Base-by-base conservation (phyloP, 2,113 vertebrate genomes). In the Silurus glanis region DNA sequence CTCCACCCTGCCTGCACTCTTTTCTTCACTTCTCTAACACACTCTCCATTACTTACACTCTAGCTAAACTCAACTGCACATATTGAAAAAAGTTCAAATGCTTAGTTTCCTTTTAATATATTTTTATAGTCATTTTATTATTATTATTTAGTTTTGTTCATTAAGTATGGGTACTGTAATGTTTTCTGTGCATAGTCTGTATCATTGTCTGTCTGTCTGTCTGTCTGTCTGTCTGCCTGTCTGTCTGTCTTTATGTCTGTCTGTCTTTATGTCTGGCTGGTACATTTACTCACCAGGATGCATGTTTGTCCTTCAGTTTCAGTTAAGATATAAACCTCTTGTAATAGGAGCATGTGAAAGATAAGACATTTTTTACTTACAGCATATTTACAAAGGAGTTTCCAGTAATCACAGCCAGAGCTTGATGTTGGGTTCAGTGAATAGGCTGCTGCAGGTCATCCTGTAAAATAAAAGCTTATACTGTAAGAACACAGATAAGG, bases 281-380 rank as follows among this genome's bases (percentile, higher is more conserved):
- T 61, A 25, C 80, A 28, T 67, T 75, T 83, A 92, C 90, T 92
- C 91, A 90, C 87, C 83, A 90, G 85, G 87, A 53, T 8, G 85
- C 86, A 86, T 86, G 87, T 91, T 93, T 92, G 92, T 93, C 93
- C 93, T 94, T 94, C 91, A 92, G 86, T 92, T 92, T 89, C 87
- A 86, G 72, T 87, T 90, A 92, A 89, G 92, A 94, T 90, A 92
- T 93, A 93, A 94, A 93, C 86, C 90, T 61, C 5, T 28, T 67
- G 66, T 79, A 79, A 55, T 61, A 45, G 56, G 58, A 17, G 25
- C 16, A 9, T 56, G 25, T 6, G n/a, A 25, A 61, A 80, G 9
- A 56, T 37, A 61, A 28, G 25, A 28, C 53, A 37, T 45, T 72
- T 61, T 4, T 76, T 76, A 76, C 49, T 47, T 53, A 55, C 53